Percentiles rank a stretch among this genome's conserved stretches.
Evolutionary conservation across 2,113 vertebrate species (phyloP).

Genomic region (Holacanthus passer): DNA sequence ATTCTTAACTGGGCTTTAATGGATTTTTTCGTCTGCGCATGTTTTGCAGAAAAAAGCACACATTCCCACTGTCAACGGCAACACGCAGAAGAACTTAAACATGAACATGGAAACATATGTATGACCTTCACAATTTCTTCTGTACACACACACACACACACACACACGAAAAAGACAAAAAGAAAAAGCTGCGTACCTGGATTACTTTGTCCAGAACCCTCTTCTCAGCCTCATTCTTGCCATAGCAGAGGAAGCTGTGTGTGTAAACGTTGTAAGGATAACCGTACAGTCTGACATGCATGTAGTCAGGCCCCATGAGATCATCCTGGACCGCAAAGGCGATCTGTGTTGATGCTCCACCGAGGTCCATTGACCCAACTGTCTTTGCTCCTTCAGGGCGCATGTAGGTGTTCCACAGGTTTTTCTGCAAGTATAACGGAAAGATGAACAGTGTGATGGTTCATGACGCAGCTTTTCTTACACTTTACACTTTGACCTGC

Average conservation of each 20-base stretch:
- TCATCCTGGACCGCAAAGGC: conserved; percentile 84
- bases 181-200: conserved; percentile 81
- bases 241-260: conserved; percentile 95
- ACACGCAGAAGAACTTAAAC: background rate
- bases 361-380: conserved; percentile 92
- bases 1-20: conserved; percentile 62
- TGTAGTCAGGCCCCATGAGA: conserved; percentile 65
- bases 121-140: background rate
- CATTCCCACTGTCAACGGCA: background rate
- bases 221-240: conserved; percentile 93
- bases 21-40: conserved; percentile 37
- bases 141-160: background rate
- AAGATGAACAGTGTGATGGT: background rate
- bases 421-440: conserved; percentile 83
- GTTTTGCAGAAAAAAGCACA: background rate
- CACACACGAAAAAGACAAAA: background rate
- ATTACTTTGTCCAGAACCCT: conserved; percentile 85
- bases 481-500: background rate
- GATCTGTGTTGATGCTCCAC: conserved; percentile 96
- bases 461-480: background rate
- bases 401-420: conserved; percentile 88
- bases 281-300: conserved; percentile 89
- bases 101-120: background rate
- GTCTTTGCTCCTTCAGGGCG: conserved; percentile 87
- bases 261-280: conserved; percentile 92